These are phyloP conservation scores for Prietella phreatophila DNA, from an alignment of 2,113 vertebrate species.

Conservation along the genomic window DNA sequence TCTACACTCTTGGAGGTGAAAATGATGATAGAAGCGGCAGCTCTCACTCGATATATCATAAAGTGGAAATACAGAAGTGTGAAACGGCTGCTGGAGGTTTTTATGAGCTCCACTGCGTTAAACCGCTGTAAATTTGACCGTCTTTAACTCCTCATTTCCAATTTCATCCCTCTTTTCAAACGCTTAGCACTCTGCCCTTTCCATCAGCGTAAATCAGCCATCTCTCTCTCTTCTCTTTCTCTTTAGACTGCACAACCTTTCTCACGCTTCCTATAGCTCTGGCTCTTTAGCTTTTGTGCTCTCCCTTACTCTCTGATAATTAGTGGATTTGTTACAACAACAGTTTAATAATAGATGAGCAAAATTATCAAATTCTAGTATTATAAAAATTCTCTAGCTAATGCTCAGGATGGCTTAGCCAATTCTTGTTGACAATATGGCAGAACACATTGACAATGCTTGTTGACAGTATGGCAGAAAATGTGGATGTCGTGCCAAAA, in stretches of 20 bases:
- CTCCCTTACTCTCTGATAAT: background rate
- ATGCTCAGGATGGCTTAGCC: background rate
- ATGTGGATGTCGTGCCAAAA: background rate
- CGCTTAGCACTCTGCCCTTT: constrained; percentile 36
- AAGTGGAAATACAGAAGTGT: constrained; percentile 13
- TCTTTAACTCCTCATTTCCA: constrained; percentile 46
- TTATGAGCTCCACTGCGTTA: constrained; percentile 27
- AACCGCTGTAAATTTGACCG: constrained; percentile 44
- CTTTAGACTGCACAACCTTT: background rate
- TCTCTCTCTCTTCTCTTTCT: background rate
- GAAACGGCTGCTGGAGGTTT: constrained; percentile 23
- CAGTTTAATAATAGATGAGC: background rate
- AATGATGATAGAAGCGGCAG: background rate
- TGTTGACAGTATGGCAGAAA: background rate
- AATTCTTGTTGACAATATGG: background rate
- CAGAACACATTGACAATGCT: background rate
- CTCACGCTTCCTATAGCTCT: background rate
- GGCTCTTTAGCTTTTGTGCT: background rate
- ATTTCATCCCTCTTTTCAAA: constrained; percentile 40
- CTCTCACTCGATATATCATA: constrained; percentile 3
- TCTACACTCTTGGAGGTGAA: background rate
- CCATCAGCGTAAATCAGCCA: constrained; percentile 30
- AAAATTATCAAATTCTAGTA: background rate
- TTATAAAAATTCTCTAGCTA: background rate
- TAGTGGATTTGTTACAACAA: background rate